phyloP scores from a whole-genome alignment of 2,113 vertebrate species.

The human (Homo sapiens) region GRCh38 chr6:87749501-87750000 shows the following conservation, averaged over 20 bases:
- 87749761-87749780: background rate
- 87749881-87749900: background rate
- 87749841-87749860: background rate
- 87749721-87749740: background rate
- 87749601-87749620: background rate
- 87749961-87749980: no score
- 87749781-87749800: slow-evolving; percentile 16
- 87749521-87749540: no score
- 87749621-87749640: background rate
- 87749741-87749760: background rate
- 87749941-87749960: no score
- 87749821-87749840: background rate
- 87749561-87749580: no score
- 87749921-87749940: no score
- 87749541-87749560: no score
- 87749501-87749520: no score
- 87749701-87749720: background rate
- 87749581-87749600: background rate
- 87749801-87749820: background rate
- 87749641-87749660: background rate
- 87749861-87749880: background rate
- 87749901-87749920: background rate
- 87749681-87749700: background rate
- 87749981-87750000: no score
- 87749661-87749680: no score